Evolutionary conservation across 1,140 invertebrate genomes (phyloP), one percentile per base, ranked within the genome.

Genomic region (Pteromalus puparum): DNA sequence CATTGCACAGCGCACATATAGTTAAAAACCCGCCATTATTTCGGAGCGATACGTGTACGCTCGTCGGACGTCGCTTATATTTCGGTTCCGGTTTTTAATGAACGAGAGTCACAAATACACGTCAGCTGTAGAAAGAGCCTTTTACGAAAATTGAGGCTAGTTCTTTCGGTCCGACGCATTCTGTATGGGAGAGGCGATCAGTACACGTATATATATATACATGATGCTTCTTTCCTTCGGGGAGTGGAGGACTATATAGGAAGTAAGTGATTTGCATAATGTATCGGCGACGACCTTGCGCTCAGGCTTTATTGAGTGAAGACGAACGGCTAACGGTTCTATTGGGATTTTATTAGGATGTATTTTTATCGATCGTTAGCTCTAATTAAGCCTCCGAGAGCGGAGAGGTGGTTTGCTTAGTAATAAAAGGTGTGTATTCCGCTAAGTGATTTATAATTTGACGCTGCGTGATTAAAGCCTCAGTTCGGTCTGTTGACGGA

Each of bases 191-290:
- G 28, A 74, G 80, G 70, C 70, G 18, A 13, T 34, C 70, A 15
- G 30, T 26, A 9, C 30, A 21, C 21, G 18, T 61, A 61, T 61
- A 53, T 53, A 0, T 10, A 48, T 48, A 53, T n/a, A n/a, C n/a
- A n/a, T n/a, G n/a, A n/a, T 53, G 21, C 18, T 26, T 26, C 53
- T 75, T 67, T 42, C 13, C 21, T 3, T 15, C 4, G n/a, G 30
- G 65, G 67, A 18, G 24, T 83, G 38, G n/a, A 70, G 24, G 12
- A 70, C 53, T 21, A 46, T 6, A 75, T 83, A 83, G 74, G 74
- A 77, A 83, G 48, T 77, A 48, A 77, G 38, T 77, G 53, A 83
- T 83, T 76, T 82, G 61, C 73, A 61, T 82, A 75, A 75, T 75
- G 26, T 75, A 26, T 34, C 72, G 28, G 28, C 15, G 73, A 10